These are phyloP conservation scores for Prietella phreatophila DNA, from an alignment of 2,113 vertebrate genomes.

Conservation along the genomic window DNA sequence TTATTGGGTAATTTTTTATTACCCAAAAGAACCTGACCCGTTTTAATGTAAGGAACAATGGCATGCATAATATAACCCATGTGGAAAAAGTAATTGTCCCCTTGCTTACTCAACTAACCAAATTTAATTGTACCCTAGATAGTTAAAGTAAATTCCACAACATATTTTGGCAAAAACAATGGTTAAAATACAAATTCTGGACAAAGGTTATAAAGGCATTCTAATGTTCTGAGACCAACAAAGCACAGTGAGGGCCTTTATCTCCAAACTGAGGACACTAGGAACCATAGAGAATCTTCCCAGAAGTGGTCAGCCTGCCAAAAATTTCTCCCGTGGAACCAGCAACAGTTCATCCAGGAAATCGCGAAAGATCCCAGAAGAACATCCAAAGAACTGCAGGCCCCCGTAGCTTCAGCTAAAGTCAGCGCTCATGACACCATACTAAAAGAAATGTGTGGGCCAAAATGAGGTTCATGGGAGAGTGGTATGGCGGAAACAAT, in stretches of 20 bases:
- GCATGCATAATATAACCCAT: neutral
- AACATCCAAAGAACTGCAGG: neutral
- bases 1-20: neutral
- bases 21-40: neutral
- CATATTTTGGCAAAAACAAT: neutral
- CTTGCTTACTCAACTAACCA: neutral
- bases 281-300: neutral
- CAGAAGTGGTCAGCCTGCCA: neutral
- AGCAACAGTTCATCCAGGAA: conserved; percentile 1
- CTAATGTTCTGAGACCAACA: neutral
- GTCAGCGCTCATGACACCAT: neutral
- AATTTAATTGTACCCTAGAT: neutral
- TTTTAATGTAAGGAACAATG: neutral
- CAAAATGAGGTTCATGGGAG: conserved; percentile 1
- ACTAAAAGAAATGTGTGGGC: neutral
- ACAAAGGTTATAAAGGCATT: neutral
- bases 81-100: neutral
- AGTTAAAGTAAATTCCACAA: neutral
- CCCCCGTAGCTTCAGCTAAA: neutral
- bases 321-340: neutral
- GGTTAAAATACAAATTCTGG: neutral
- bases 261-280: neutral
- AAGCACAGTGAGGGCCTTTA: neutral
- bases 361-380: neutral
- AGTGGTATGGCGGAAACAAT: neutral